Percentiles rank a stretch among this genome's conserved stretches.
These are phyloP conservation scores for Ammospiza maritima DNA, from an alignment of 2,797 vertebrate species.

Conservation along the genomic window DNA sequence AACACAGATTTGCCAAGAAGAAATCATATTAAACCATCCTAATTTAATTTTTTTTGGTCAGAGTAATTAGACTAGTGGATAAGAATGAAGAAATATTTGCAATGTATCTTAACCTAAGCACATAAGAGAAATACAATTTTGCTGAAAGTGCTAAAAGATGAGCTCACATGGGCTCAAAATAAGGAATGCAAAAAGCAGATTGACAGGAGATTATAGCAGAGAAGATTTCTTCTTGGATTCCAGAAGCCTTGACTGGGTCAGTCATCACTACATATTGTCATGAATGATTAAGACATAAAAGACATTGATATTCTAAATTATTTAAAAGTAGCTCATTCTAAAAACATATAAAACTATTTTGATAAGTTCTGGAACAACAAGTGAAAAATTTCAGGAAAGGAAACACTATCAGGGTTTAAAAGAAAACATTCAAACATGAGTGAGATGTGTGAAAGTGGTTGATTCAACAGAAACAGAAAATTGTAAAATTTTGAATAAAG, in stretches of 20 bases:
- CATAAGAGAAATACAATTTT: not conserved
- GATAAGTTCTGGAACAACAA: not conserved
- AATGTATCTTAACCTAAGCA: not conserved
- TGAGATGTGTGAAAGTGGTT: not conserved
- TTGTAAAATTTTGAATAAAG: not conserved
- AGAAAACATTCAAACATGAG: not conserved
- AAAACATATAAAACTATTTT: not conserved
- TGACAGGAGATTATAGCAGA: not conserved
- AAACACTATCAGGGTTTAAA: not conserved
- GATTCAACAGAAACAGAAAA: not conserved
- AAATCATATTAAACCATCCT: slow-evolving; percentile 2
- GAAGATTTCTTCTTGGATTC: not conserved
- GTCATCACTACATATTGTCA: not conserved
- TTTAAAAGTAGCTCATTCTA: not conserved
- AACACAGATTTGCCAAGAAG: slow-evolving; percentile 17
- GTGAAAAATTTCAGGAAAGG: not conserved
- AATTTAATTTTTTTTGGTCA: not conserved
- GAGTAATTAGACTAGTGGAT: not conserved
- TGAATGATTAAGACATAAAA: not conserved
- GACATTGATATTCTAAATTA: not conserved
- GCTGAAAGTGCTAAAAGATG: not conserved
- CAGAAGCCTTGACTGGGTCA: not conserved
- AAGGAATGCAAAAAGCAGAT: not conserved
- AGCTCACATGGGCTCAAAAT: not conserved
- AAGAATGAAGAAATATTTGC: slow-evolving; percentile 14